phyloP scores from a whole-genome alignment of 2,797 vertebrate genomes.

The Macrochelys suwanniensis region DNA sequence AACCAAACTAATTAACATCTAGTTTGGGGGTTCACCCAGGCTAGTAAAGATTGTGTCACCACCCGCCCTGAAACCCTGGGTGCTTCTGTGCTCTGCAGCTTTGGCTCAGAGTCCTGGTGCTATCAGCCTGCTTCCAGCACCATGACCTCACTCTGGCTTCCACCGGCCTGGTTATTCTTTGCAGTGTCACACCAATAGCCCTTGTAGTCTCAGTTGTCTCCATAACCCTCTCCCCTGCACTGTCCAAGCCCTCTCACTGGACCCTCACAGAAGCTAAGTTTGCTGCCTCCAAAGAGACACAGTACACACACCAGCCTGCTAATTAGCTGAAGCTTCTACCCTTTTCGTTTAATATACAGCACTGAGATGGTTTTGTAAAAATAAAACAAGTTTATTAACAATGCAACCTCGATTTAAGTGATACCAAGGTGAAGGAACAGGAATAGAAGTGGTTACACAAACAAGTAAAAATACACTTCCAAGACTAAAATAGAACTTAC shows the following conservation, averaged over 20 bases:
- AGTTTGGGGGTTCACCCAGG: too few species aligned
- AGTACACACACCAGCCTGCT: not conserved
- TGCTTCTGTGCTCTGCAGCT: too few species aligned
- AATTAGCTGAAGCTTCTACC: not conserved
- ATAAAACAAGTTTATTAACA: not conserved
- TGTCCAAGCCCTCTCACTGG: not conserved
- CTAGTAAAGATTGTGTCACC: not conserved
- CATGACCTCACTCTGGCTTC: not conserved
- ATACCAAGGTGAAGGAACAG: too few species aligned
- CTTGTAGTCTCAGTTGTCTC: not conserved
- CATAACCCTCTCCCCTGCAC: not conserved
- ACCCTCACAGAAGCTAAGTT: not conserved
- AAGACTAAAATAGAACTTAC: not conserved
- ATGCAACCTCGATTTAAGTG: not conserved
- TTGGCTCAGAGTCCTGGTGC: too few species aligned
- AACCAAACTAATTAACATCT: constrained; percentile 3
- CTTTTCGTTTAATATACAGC: not conserved
- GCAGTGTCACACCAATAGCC: too few species aligned
- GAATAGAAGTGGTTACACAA: not conserved
- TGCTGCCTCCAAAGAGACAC: not conserved
- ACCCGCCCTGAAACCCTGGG: not conserved
- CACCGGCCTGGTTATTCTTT: not conserved
- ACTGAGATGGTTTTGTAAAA: not conserved
- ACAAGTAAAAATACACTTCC: not conserved
- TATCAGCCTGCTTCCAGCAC: too few species aligned